A percentile compares a stretch with the other conserved stretches of the same genome.
Conservation (phyloP, 2,888 invertebrate species). For the Xiphydria camelus region DNA sequence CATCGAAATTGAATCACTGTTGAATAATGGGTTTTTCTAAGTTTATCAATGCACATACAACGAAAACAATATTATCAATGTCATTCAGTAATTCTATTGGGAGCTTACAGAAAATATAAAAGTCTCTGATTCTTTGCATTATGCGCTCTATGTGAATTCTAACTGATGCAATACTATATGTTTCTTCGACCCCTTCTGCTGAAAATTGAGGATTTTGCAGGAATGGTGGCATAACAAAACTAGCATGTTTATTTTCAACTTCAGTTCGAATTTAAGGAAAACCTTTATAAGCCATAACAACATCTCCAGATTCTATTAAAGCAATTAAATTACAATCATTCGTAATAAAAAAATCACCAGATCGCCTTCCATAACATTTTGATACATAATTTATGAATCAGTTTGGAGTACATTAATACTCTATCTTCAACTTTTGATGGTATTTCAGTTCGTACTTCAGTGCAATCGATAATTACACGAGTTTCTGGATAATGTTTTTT, state of each 20-base stretch:
- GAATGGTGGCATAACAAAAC: slow-evolving; percentile 29
- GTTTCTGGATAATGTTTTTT: slow-evolving; percentile 22
- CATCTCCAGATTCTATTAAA: slow-evolving; percentile 27
- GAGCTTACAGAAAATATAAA: slow-evolving; percentile 21
- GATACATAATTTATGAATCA: slow-evolving; percentile 27
- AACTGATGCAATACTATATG: slow-evolving; percentile 23
- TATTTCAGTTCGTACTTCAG: slow-evolving; percentile 25
- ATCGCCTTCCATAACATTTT: slow-evolving; percentile 26
- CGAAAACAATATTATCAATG: slow-evolving; percentile 21
- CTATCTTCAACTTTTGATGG: slow-evolving; percentile 20
- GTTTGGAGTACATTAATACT: slow-evolving; percentile 28
- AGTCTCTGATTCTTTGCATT: slow-evolving; percentile 18
- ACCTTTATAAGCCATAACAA: slow-evolving; percentile 29
- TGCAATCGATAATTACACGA: slow-evolving; percentile 31
- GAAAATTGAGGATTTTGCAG: slow-evolving; percentile 17
- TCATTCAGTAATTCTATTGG: slow-evolving; percentile 13
- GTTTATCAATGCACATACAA: slow-evolving; percentile 19
- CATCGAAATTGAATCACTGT: no score
- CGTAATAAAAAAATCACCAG: slow-evolving; percentile 26
- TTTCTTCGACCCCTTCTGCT: slow-evolving; percentile 17
- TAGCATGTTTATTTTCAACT: slow-evolving; percentile 16
- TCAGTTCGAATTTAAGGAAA: slow-evolving; percentile 23
- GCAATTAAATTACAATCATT: slow-evolving; percentile 27
- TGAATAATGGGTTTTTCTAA: slow-evolving; percentile 14
- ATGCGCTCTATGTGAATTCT: slow-evolving; percentile 20